Base-by-base conservation (phyloP, 2,797 vertebrate species). In the Tamandua tetradactyla region DNA sequence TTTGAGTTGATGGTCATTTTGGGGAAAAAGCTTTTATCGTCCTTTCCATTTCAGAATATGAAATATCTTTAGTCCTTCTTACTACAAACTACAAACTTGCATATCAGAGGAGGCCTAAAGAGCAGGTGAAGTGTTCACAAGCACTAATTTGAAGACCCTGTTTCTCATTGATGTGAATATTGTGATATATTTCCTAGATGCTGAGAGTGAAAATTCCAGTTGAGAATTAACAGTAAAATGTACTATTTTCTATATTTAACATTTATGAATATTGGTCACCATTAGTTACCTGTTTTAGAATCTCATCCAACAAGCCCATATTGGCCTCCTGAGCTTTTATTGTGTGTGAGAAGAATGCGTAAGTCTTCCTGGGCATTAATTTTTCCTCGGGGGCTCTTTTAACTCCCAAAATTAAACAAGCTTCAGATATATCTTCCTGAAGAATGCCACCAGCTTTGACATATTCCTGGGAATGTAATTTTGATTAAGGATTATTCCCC, bases 261-360 rank as follows among this genome's bases (percentile, higher is more conserved):
- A 85, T 74, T 62, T 68, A 89, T 20, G 2, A 86, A 14, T 76
- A 72, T 92, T 86, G 0, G 0, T 85, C 66, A 61, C 10, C n/a
- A n/a, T n/a, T 47, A 95, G 78, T 97, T 98, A 99, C 99, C 99
- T 99, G 99, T 95, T 98, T 99, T 79, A 99, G 97, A 93, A 99
- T 97, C 96, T 99, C 99, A 92, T 99, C 99, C 97, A 99, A 96
- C 57, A 99, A 98, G 10, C 98, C 97, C 99, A 99, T 99, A 97
- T 99, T 99, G 93, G 99, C 98, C 95, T 99, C 99, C 97, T 99
- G 99, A 66, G 99, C 99, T 97, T 99, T 99, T 97, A 99, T 99
- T 87, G 99, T 99, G 97, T 99, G 99, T 7, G 99, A 99, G 97
- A 99, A 99, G 94, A 99, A 99, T 4, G 99, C 99, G 7, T 99